phyloP scores from a whole-genome alignment of 1,140 invertebrate genomes.

The Drosophila grimshawi region DNA sequence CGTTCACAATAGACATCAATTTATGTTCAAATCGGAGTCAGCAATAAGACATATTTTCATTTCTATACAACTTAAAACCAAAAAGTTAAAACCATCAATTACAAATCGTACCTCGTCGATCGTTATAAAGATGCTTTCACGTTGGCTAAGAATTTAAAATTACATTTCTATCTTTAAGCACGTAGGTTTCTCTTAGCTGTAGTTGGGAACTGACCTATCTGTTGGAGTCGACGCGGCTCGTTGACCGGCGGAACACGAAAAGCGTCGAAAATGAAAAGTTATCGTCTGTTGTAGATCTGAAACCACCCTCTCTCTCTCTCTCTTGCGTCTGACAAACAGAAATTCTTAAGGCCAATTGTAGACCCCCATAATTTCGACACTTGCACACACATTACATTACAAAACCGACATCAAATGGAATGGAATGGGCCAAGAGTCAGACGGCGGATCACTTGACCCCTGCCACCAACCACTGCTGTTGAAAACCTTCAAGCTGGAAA shows the following conservation, averaged over 20 bases:
- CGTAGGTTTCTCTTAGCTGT: too few relatives aligned
- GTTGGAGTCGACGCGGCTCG: background rate
- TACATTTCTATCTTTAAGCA: too few relatives aligned
- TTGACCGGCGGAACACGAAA: background rate
- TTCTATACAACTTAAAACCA: background rate
- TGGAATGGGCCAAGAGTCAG: conserved; percentile 53
- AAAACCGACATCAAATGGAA: conserved; percentile 23
- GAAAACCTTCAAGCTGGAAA: conserved; percentile 60
- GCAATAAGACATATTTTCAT: background rate
- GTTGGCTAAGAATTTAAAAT: too few relatives aligned
- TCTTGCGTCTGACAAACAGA: conserved; percentile 35
- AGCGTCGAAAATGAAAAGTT: background rate
- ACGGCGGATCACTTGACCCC: conserved; percentile 71
- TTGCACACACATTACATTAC: conserved; percentile 26
- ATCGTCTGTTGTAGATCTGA: background rate
- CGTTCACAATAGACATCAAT: background rate
- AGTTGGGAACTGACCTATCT: background rate
- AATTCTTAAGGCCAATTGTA: conserved; percentile 64
- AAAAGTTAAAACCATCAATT: background rate
- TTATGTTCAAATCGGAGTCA: too few relatives aligned
- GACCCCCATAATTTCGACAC: conserved; percentile 69
- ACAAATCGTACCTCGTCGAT: too few relatives aligned
- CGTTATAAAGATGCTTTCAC: too few relatives aligned
- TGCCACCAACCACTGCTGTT: conserved; percentile 35
- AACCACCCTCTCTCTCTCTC: conserved; percentile 30